These are phyloP conservation scores for Alauda arvensis DNA, from an alignment of 2,797 vertebrate species.

Conservation along the genomic window DNA sequence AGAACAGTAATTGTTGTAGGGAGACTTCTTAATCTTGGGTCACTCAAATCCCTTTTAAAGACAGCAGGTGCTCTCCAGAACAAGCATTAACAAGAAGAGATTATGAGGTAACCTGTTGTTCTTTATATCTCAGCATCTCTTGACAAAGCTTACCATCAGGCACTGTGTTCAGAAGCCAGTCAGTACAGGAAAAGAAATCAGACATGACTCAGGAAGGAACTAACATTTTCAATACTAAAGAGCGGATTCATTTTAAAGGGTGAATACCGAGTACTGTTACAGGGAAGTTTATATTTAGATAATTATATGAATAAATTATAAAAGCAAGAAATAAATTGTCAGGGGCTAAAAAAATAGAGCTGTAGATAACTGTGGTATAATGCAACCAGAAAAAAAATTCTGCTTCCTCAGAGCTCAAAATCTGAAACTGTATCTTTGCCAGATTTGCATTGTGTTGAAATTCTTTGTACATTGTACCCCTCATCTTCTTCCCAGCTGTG, in stretches of 20 bases:
- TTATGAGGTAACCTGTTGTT: conserved; percentile 57
- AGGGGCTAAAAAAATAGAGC: background rate
- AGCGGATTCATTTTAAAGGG: background rate
- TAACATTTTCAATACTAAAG: background rate
- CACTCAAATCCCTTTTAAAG: conserved; percentile 62
- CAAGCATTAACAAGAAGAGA: conserved; percentile 43
- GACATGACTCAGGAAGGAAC: background rate
- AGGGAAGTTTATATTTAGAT: background rate
- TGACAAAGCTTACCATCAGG: background rate
- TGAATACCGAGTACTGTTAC: background rate
- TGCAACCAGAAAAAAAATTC: background rate
- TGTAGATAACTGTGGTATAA: background rate
- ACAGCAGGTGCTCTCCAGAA: conserved; percentile 56
- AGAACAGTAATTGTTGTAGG: conserved; percentile 61
- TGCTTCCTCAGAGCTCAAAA: background rate
- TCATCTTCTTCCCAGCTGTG: background rate
- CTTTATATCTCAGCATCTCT: conserved; percentile 12
- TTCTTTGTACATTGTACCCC: background rate
- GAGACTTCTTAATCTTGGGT: conserved; percentile 55
- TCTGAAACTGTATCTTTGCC: background rate
- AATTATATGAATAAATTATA: background rate
- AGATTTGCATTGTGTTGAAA: background rate
- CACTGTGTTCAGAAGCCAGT: conserved; percentile 16
- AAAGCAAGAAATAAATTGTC: background rate
- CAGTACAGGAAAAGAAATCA: background rate